Conservation (phyloP, 2,888 invertebrate genomes). For the Nysson spinosus region DNA sequence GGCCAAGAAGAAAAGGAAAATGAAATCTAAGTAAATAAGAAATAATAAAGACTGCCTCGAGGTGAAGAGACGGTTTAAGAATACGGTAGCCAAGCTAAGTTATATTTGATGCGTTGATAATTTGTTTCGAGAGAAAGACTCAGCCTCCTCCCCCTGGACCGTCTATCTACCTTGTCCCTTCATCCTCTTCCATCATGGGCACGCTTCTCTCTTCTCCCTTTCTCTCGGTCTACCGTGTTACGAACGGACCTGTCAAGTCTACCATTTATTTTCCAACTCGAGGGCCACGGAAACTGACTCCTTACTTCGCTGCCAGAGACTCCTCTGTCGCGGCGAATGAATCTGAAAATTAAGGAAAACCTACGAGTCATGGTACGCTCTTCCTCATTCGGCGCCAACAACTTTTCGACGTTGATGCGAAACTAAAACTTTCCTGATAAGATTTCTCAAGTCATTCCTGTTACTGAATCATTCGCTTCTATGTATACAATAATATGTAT, state of each 20-base stretch:
- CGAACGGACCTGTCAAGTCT: constrained; percentile 61
- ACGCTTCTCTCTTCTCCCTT: constrained; percentile 1
- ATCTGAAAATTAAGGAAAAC: constrained; percentile 40
- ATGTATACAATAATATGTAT: too few species aligned
- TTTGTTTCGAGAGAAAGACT: constrained; percentile 69
- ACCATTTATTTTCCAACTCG: constrained; percentile 68
- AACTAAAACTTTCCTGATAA: constrained; percentile 3
- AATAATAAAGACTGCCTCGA: constrained; percentile 52
- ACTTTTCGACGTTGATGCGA: constrained; percentile 16
- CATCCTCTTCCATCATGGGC: constrained; percentile 21
- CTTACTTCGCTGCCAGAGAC: constrained; percentile 28
- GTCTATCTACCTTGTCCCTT: constrained; percentile 32
- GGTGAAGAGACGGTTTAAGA: constrained; percentile 61
- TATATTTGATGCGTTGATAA: constrained; percentile 76
- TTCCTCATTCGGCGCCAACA: neutral
- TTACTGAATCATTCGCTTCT: too few species aligned
- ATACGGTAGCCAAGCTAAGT: constrained; percentile 74
- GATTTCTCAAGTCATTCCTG: constrained; percentile 12
- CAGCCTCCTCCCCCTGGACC: constrained; percentile 18
- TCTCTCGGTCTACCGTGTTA: constrained; percentile 19
- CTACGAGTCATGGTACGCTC: constrained; percentile 10
- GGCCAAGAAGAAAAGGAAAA: constrained; percentile 48
- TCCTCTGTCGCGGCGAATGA: constrained; percentile 35
- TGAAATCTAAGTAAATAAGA: constrained; percentile 56
- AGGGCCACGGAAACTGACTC: constrained; percentile 50